phyloP scores from a whole-genome alignment of 1,140 invertebrate species.

The Metopolophium dirhodum region DNA sequence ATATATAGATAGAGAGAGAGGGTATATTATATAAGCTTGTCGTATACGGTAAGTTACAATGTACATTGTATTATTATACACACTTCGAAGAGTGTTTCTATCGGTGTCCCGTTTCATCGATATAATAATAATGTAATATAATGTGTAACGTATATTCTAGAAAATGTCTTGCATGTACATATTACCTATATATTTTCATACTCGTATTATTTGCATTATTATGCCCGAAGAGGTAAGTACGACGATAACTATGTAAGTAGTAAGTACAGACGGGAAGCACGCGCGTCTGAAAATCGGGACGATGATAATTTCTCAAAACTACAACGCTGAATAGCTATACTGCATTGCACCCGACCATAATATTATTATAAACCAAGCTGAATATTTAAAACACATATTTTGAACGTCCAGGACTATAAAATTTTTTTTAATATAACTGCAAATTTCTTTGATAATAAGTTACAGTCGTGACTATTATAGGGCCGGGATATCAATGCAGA shows the following conservation, averaged over 20 bases:
- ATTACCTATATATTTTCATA: background rate
- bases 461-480: no score
- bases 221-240: background rate
- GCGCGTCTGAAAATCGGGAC: background rate
- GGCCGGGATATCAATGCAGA: no score
- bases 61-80: background rate
- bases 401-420: background rate
- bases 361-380: background rate
- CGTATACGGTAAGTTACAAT: background rate
- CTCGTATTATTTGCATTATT: background rate
- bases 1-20: no score
- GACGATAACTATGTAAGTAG: background rate
- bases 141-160: background rate
- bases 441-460: no score
- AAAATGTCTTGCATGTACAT: background rate
- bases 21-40: background rate
- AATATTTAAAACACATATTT: background rate
- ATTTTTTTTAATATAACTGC: no score
- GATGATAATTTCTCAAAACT: background rate
- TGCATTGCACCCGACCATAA: no score
- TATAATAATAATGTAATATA: background rate
- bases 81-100: background rate
- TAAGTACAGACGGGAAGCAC: no score
- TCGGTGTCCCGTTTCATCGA: background rate
- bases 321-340: background rate